Percentiles rank a stretch among this genome's conserved stretches.
These are phyloP conservation scores for Eubasilissa regina DNA, from an alignment of 1,140 invertebrate genomes.

Conservation along the genomic window DNA sequence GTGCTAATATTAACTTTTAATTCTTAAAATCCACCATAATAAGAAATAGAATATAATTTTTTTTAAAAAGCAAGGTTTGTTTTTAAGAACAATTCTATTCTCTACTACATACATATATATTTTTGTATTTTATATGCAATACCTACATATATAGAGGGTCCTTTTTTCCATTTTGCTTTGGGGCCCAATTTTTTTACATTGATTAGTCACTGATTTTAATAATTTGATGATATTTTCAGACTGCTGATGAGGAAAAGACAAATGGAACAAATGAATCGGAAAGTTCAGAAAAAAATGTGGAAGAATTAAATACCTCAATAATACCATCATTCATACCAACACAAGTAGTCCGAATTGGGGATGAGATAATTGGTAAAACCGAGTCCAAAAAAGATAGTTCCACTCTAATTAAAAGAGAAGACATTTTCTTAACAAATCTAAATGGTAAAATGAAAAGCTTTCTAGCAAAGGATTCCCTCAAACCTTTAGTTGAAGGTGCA, in stretches of 20 bases:
- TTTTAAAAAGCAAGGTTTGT: too few relatives aligned
- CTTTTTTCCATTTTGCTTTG: too few relatives aligned
- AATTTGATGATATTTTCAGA: not conserved
- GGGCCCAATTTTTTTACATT: too few relatives aligned
- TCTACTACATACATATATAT: too few relatives aligned
- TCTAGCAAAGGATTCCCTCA: conserved; percentile 36
- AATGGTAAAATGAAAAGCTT: conserved; percentile 55
- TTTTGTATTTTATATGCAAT: too few relatives aligned
- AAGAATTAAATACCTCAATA: conserved; percentile 42
- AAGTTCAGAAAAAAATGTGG: conserved; percentile 54
- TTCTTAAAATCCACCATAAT: too few relatives aligned
- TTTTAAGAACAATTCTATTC: too few relatives aligned
- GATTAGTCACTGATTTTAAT: too few relatives aligned
- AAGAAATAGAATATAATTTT: too few relatives aligned
- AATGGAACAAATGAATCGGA: conserved; percentile 41
- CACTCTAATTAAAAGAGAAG: conserved; percentile 54
- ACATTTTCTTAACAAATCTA: conserved; percentile 41
- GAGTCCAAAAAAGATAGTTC: conserved; percentile 41
- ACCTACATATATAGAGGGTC: too few relatives aligned
- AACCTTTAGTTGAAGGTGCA: conserved; percentile 5
- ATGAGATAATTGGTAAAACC: conserved; percentile 61
- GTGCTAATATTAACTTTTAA: too few relatives aligned
- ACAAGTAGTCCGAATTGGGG: conserved; percentile 64
- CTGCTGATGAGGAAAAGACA: conserved; percentile 40
- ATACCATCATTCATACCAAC: conserved; percentile 62